Conservation (phyloP, 1,140 invertebrate species). For the Neodiprion virginianus region DNA sequence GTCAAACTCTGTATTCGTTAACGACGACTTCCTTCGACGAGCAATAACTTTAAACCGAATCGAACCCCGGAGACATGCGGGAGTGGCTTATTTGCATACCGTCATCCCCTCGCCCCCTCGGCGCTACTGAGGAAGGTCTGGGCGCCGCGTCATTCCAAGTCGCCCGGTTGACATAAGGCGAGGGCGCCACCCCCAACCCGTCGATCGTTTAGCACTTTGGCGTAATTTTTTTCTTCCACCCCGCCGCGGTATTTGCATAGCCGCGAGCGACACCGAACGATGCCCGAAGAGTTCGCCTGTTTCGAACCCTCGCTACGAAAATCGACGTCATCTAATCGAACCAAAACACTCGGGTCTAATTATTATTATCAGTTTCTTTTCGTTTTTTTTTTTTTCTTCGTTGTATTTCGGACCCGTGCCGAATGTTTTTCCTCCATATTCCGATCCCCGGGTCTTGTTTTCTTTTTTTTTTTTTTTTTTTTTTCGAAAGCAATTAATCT, state of each 20-base stretch:
- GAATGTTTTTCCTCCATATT: not conserved
- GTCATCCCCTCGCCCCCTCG: conserved; percentile 25
- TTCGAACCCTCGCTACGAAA: conserved; percentile 34
- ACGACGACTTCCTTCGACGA: conserved; percentile 42
- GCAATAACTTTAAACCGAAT: conserved; percentile 52
- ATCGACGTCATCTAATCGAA: conserved; percentile 48
- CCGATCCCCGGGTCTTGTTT: too few species aligned
- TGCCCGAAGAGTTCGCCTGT: conserved; percentile 16
- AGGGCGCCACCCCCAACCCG: conserved; percentile 30
- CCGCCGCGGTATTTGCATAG: conserved; percentile 46
- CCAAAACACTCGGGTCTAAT: conserved; percentile 44
- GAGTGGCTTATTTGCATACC: conserved; percentile 57
- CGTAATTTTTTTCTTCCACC: conserved; percentile 47
- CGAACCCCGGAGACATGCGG: conserved; percentile 55
- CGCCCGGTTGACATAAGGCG: conserved; percentile 50
- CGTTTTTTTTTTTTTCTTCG: not conserved
- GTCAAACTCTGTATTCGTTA: conserved; percentile 19
- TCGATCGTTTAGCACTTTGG: conserved; percentile 54
- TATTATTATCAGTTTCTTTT: conserved; percentile 33
- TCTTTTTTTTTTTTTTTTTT: too few species aligned
- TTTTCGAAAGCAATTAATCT: too few species aligned
- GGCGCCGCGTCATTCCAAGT: conserved; percentile 46
- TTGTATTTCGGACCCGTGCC: not conserved
- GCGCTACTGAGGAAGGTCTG: conserved; percentile 11
- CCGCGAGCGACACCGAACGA: conserved; percentile 22